A percentile compares a stretch with the other conserved stretches of the same genome.
These are phyloP conservation scores for Isoperla grammatica DNA, from an alignment of 2,888 invertebrate species.

Conservation along the genomic window DNA sequence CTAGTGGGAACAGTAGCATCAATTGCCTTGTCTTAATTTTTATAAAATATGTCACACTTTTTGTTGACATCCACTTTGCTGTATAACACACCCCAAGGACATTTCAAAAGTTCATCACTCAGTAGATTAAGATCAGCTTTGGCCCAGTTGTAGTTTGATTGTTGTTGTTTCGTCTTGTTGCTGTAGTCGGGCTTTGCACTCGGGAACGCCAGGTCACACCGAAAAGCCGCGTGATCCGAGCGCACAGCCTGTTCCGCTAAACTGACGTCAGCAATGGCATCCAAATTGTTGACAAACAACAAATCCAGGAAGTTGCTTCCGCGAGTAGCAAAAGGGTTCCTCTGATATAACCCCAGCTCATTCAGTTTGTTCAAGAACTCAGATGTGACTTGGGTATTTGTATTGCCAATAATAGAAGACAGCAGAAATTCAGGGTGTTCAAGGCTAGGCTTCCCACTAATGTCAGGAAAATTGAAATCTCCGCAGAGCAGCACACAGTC, in stretches of 20 bases:
- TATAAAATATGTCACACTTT: background rate
- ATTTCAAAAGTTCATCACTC: background rate
- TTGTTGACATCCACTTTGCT: background rate
- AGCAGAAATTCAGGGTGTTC: background rate
- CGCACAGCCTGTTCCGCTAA: background rate
- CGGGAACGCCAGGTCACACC: background rate
- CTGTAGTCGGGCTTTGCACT: background rate
- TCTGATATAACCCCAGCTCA: background rate
- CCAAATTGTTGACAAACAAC: background rate
- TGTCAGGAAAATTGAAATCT: conserved; percentile 4
- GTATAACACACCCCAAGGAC: background rate
- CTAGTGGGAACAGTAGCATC: background rate
- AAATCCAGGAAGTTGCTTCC: background rate
- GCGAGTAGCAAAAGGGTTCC: background rate
- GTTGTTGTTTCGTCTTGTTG: background rate
- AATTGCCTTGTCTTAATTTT: background rate
- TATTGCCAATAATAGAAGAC: background rate
- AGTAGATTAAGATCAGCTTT: background rate
- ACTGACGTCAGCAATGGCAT: background rate
- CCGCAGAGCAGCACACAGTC: background rate
- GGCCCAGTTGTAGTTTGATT: background rate
- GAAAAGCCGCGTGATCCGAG: conserved; percentile 1
- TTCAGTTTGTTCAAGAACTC: background rate
- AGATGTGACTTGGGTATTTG: background rate
- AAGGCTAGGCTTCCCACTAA: background rate